Evolutionary conservation across 2,113 vertebrate genomes (phyloP).

Genomic region (Heterotis niloticus): DNA sequence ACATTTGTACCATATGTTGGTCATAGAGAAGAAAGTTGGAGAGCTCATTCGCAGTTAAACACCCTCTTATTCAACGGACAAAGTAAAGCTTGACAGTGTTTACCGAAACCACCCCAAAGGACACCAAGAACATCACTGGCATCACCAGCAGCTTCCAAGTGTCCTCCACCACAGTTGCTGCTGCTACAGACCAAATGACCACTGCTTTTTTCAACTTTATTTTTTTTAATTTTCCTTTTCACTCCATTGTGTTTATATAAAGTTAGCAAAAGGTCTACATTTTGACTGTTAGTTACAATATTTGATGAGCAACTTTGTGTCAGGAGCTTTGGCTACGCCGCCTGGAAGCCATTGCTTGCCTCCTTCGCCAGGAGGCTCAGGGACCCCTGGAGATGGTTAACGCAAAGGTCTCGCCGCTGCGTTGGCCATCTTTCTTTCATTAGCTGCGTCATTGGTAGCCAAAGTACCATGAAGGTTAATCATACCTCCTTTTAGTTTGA

Average conservation of each 20-base stretch:
- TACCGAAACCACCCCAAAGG: background rate
- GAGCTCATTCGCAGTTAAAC: background rate
- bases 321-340: background rate
- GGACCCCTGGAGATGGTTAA: slow-evolving; percentile 28
- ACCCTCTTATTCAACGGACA: background rate
- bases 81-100: background rate
- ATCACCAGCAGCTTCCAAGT: background rate
- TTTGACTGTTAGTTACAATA: too few relatives aligned
- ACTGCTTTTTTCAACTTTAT: background rate
- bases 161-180: too few relatives aligned
- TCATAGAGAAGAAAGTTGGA: slow-evolving; percentile 2
- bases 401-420: slow-evolving; percentile 23
- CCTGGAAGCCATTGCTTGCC: background rate
- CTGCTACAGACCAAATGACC: background rate
- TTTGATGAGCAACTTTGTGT: background rate
- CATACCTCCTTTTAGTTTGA: slow-evolving; percentile 37
- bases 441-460: slow-evolving; percentile 39
- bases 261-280: background rate
- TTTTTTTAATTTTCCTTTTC: background rate
- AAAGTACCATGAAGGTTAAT: slow-evolving; percentile 42
- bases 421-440: slow-evolving; percentile 40
- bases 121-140: background rate
- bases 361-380: background rate
- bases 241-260: background rate
- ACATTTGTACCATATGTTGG: slow-evolving; percentile 25